Evolutionary conservation across 2,113 vertebrate genomes (phyloP), one percentile per base, ranked within the genome.

Genomic region (Gobio gobio): DNA sequence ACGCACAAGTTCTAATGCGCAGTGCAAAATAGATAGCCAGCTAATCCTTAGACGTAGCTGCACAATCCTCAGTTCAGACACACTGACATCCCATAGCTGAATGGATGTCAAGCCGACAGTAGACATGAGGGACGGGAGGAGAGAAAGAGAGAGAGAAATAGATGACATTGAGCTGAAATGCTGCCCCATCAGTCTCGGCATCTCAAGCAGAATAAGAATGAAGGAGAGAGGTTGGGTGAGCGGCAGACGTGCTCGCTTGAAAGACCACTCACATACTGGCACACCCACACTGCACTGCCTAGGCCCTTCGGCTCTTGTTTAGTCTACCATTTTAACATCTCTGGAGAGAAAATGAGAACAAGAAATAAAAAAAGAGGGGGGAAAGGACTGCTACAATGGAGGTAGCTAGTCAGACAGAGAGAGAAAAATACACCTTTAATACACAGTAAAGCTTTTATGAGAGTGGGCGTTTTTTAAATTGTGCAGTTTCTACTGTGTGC

Each of bases 201-300:
- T 83, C 29, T 54, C 26, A 54, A 68, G 29, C 36, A 85, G 76
- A 85, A 85, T 79, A 78, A 85, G 63, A 85, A 85, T 85, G 75
- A 85, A 85, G 63, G 16, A 66, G 73, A 68, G 12, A 13, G 51
- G 73, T 10, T 56, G 45, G 20, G 36, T 63, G 58, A 63, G 45
- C 29, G 3, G 83, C n/a, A 66, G 76, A 85, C 33, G 2, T 79
- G 45, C 63, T 79, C 22, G 20, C 33, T 29, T 26, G 51, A 47
- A 79, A 73, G 54, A 54, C 40, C 64, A 47, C 43, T 78, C 75
- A 47, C 16, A 70, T 82, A 40, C 70, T 85, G 63, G 85, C 79
- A 83, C 66, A 73, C 56, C 64, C 83, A 76, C 82, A 78, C 59
- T 36, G 49, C 73, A 49, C 72, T 26, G 63, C 70, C 54, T 70